These are phyloP conservation scores for Anolis sagrei DNA, from an alignment of 2,113 vertebrate species.

Conservation along the genomic window DNA sequence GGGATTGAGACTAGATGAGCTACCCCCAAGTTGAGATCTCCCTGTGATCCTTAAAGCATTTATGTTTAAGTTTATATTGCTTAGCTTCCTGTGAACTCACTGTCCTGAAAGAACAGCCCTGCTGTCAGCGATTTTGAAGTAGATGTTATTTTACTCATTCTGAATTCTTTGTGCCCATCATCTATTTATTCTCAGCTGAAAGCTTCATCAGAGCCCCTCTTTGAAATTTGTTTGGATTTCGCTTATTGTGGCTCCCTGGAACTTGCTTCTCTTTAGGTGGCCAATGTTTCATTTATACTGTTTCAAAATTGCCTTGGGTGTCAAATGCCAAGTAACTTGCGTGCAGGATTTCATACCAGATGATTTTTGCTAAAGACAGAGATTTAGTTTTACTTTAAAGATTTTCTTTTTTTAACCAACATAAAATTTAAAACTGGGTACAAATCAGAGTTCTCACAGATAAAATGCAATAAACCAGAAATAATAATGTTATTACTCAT, in stretches of 20 bases:
- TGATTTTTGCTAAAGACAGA: neutral
- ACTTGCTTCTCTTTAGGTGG: constrained; percentile 4
- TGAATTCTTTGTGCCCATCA: constrained; percentile 26
- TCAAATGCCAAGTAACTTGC: neutral
- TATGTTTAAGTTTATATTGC: constrained; percentile 51
- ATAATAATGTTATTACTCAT: neutral
- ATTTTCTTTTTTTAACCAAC: neutral
- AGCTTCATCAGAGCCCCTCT: constrained; percentile 41
- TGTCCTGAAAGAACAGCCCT: constrained; percentile 51
- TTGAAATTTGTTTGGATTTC: constrained; percentile 59
- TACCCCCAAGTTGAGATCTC: constrained; percentile 31
- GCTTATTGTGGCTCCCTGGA: constrained; percentile 32
- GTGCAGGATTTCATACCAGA: constrained; percentile 16
- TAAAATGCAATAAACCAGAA: neutral
- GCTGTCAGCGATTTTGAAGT: constrained; percentile 60
- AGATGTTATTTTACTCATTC: constrained; percentile 56
- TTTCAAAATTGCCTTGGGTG: constrained; percentile 10
- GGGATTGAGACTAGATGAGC: neutral
- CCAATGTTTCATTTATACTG: constrained; percentile 39
- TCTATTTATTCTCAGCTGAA: constrained; percentile 59
- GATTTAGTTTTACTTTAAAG: neutral
- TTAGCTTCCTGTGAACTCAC: constrained; percentile 48
- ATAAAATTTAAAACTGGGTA: neutral
- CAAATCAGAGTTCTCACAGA: neutral
- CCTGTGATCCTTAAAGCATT: constrained; percentile 35